phyloP scores from a whole-genome alignment of 2,888 invertebrate species.

The Harpalus rufipes region DNA sequence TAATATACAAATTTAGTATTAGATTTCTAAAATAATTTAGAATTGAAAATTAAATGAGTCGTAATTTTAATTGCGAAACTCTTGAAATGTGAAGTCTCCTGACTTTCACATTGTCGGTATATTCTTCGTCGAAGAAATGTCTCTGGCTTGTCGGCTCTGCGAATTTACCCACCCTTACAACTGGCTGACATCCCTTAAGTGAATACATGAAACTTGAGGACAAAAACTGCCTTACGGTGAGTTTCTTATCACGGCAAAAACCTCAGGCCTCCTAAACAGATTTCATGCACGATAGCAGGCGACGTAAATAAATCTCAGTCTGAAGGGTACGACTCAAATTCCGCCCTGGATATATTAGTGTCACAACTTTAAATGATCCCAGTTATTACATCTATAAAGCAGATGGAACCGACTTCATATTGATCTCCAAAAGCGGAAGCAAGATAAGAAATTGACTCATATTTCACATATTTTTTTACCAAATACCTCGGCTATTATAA shows the following conservation, averaged over 20 bases:
- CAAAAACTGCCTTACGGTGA: constrained; percentile 35
- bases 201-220: constrained; percentile 52
- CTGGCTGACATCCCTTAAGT: constrained; percentile 45
- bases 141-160: not conserved
- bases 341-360: constrained; percentile 25
- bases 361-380: constrained; percentile 38
- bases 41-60: too few relatives aligned
- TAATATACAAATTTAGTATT: too few relatives aligned
- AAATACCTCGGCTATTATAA: too few relatives aligned
- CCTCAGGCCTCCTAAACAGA: constrained; percentile 34
- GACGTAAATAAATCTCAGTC: constrained; percentile 45
- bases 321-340: constrained; percentile 40
- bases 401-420: constrained; percentile 9
- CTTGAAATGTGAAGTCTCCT: too few relatives aligned
- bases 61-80: too few relatives aligned
- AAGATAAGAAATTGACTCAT: not conserved
- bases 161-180: constrained; percentile 36
- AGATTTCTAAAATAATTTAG: too few relatives aligned
- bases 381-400: constrained; percentile 35
- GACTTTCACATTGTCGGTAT: too few relatives aligned
- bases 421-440: not conserved
- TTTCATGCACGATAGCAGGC: constrained; percentile 43
- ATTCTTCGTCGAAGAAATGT: not conserved
- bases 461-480: not conserved
- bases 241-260: constrained; percentile 52